phyloP scores from a whole-genome alignment of 1,140 invertebrate species.

The Thaumetopoea pityocampa region DNA sequence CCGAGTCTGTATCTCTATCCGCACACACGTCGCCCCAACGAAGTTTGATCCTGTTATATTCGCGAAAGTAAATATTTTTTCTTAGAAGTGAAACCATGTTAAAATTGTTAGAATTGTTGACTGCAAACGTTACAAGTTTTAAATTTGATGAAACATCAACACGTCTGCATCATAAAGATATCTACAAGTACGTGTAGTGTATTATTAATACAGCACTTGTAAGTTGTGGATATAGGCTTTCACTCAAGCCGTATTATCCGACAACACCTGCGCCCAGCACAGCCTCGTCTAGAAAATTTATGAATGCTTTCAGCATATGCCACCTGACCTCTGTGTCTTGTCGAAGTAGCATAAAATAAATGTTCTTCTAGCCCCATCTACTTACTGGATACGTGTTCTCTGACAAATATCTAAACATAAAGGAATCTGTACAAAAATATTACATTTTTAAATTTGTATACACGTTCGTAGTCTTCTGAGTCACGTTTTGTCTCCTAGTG shows the following conservation, averaged over 20 bases:
- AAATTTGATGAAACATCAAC: not conserved
- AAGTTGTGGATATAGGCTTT: slow-evolving; percentile 42
- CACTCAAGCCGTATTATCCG: slow-evolving; percentile 42
- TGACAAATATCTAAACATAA: slow-evolving; percentile 18
- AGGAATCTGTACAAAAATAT: not conserved
- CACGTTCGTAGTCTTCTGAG: too few relatives aligned
- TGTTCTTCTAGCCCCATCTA: slow-evolving; percentile 54
- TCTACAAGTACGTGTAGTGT: slow-evolving; percentile 3
- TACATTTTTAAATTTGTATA: too few relatives aligned
- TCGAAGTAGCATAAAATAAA: too few relatives aligned
- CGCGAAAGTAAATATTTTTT: slow-evolving; percentile 27
- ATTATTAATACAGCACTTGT: slow-evolving; percentile 32
- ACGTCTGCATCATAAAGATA: not conserved
- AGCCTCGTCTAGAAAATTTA: slow-evolving; percentile 64
- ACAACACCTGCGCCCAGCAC: slow-evolving; percentile 58
- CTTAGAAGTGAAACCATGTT: slow-evolving; percentile 2
- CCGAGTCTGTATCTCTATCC: slow-evolving; percentile 39
- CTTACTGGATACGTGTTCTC: slow-evolving; percentile 55
- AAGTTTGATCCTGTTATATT: slow-evolving; percentile 42
- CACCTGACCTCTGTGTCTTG: slow-evolving; percentile 68
- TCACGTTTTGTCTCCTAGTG: too few relatives aligned
- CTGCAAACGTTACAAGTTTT: slow-evolving; percentile 8
- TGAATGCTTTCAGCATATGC: slow-evolving; percentile 70
- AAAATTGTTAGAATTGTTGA: slow-evolving; percentile 8
- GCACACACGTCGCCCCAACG: slow-evolving; percentile 38